Base-by-base conservation (phyloP, 2,113 vertebrate species). In the Indicator maculatus region DNA sequence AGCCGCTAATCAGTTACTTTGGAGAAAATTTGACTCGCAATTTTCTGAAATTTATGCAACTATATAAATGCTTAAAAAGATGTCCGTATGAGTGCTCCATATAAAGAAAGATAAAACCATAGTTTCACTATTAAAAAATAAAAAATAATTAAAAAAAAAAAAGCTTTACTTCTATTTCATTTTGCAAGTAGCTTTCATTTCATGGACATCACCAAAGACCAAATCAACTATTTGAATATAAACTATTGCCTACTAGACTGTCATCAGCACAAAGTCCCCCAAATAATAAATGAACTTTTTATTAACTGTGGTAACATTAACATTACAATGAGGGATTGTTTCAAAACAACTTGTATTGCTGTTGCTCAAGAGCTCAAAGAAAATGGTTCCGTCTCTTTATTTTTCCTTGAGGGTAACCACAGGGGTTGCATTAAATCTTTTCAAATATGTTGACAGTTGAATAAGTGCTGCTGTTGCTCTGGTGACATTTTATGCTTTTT, bases 371-470 rank as follows among this genome's bases (percentile, higher is more conserved):
- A 96, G 96, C 95, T 96, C 87, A 95, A 94, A 95, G 94, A 94
- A 94, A 96, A 88, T 88, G 90, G 83, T 88, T 96, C 95, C 93
- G 90, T 94, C 94, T 92, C 90, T 95, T 97, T 95, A 78, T 94
- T 96, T 95, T 93, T 96, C 80, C 86, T 93, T 88, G 83, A 96
- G 95, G 86, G 95, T 88, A 96, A 96, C 95, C 93, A 95, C 93
- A 91, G 93, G 94, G 95, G 97, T 96, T 96, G 96, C 95, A 94
- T 96, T 96, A 96, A 97, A 97, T 94, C 97, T 96, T 97, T 96
- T 95, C 61, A 93, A 96, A 93, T 94, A 96, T 79, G 91, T 96
- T 97, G 93, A 96, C 93, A 95, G 94, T 92, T 96, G 89, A 86
- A 88, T 96, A 96, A 95, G 88, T 63, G 66, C 85, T 96, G 92